Percentiles rank a stretch among this genome's conserved stretches.
Evolutionary conservation across 2,797 vertebrate genomes (phyloP).

Genomic region (Fundulus diaphanus): DNA sequence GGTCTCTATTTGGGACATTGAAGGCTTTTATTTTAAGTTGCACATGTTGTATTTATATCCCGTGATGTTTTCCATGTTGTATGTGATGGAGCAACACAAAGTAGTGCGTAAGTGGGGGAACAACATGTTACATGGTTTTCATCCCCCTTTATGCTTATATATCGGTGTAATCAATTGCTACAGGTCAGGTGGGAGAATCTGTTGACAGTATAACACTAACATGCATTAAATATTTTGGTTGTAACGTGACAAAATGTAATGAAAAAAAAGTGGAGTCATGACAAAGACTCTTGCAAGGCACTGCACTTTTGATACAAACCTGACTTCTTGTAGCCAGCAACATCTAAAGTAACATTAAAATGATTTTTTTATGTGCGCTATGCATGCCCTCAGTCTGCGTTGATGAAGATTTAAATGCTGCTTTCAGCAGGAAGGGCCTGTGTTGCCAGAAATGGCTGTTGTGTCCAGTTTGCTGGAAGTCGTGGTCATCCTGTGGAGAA

Average conservation of each 20-base stretch:
- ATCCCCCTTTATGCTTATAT: not conserved
- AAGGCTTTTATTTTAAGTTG: too few relatives aligned
- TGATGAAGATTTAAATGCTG: not conserved
- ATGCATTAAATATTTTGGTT: not conserved
- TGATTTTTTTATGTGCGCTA: too few relatives aligned
- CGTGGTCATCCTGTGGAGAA: slow-evolving; percentile 92
- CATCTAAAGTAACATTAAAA: not conserved
- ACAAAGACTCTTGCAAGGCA: not conserved
- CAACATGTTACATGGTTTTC: not conserved
- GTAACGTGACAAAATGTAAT: not conserved
- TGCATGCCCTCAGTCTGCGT: slow-evolving; percentile 16
- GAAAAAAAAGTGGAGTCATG: not conserved
- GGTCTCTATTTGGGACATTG: too few relatives aligned
- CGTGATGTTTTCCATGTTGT: too few relatives aligned
- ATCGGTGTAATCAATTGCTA: not conserved
- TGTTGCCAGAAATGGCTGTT: slow-evolving; percentile 65
- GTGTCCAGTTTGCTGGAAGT: slow-evolving; percentile 91
- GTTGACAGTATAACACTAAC: not conserved
- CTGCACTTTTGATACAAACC: not conserved
- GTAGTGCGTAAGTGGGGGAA: not conserved
- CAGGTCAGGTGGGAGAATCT: not conserved
- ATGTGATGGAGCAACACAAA: not conserved
- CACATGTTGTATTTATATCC: too few relatives aligned
- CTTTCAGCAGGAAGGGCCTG: slow-evolving; percentile 36
- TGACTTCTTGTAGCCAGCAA: not conserved